Evolutionary conservation across 1,140 invertebrate species (phyloP), one percentile per base, ranked within the genome.

Genomic region (Drosophila ercepeae): DNA sequence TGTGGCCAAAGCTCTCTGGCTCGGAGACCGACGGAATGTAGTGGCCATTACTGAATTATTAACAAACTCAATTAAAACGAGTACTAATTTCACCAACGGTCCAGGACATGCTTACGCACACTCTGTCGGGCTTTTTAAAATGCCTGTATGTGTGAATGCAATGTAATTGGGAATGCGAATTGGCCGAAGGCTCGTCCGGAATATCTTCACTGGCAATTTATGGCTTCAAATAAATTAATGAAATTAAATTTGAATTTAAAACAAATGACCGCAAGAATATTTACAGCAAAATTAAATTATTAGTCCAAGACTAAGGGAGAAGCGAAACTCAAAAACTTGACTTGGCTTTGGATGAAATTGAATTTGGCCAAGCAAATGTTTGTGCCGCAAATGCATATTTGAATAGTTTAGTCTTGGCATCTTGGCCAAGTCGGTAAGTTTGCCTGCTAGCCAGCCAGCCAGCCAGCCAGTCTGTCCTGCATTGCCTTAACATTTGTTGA

Each of bases 11-110:
- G 42, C 21, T 48, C 36, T 32, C 39, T 36, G 50, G 52, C 57
- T 57, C 18, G 6, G 61, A 61, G 45, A 52, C 60, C 61, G 60
- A 57, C 72, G 70, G 59, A 65, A 58, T 79, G 21, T 54, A 59
- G 46, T 77, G 81, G 74, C 77, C 74, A 81, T 88, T 82, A 88
- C 82, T 86, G 70, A 86, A 86, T 88, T 86, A 86, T 86, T 86
- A 88, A 86, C 77, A 86, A 82, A 86, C 82, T 86, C 82, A 86
- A 86, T 86, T 86, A 86, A 88, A 86, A 51, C 82, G 64, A 82
- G 73, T 59, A 77, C 82, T 86, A 88, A 86, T 86, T 86, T 86
- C 64, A 63, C 73, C 50, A 70, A 49, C 73, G 53, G 46, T 61
- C 51, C 18, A 57, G 32, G 58, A 48, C 44, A 44, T 8, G 29